phyloP scores from a whole-genome alignment of 2,113 vertebrate species.

The Eubucco bourcierii region DNA sequence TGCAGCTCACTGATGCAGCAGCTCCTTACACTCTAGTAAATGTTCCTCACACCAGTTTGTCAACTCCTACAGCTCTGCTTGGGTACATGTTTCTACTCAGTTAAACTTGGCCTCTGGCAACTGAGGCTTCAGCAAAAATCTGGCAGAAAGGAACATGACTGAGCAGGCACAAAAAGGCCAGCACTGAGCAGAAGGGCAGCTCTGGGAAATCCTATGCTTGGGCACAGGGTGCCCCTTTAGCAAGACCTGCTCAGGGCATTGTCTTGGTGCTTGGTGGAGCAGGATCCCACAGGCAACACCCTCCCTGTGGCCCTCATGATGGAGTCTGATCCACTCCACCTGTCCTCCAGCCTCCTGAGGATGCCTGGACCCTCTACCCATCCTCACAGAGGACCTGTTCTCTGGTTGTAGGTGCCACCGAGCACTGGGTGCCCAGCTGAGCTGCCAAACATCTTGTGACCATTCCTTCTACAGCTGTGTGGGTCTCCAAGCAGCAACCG shows the following conservation, averaged over 20 bases:
- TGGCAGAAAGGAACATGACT: not conserved
- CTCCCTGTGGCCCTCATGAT: not conserved
- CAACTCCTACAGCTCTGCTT: not conserved
- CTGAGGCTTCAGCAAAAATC: not conserved
- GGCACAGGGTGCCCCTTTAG: not conserved
- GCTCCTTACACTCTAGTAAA: not conserved
- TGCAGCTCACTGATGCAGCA: constrained; percentile 27
- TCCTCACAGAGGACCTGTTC: not conserved
- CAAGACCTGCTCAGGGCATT: not conserved
- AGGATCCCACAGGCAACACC: accelerated
- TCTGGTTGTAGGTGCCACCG: not conserved
- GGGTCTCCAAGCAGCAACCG: not conserved
- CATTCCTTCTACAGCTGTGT: not conserved
- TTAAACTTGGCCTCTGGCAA: not conserved
- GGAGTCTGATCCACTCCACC: not conserved
- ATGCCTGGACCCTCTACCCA: not conserved
- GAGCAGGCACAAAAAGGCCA: not conserved
- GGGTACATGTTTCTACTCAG: not conserved
- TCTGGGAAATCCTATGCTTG: accelerated
- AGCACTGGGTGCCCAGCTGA: not conserved
- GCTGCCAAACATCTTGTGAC: not conserved
- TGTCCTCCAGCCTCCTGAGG: accelerated
- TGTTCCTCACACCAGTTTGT: not conserved
- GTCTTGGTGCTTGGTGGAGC: accelerated
- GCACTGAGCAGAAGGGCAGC: not conserved